Evolutionary conservation across 2,888 invertebrate genomes (phyloP).

Genomic region (Ephialtes manifestator): DNA sequence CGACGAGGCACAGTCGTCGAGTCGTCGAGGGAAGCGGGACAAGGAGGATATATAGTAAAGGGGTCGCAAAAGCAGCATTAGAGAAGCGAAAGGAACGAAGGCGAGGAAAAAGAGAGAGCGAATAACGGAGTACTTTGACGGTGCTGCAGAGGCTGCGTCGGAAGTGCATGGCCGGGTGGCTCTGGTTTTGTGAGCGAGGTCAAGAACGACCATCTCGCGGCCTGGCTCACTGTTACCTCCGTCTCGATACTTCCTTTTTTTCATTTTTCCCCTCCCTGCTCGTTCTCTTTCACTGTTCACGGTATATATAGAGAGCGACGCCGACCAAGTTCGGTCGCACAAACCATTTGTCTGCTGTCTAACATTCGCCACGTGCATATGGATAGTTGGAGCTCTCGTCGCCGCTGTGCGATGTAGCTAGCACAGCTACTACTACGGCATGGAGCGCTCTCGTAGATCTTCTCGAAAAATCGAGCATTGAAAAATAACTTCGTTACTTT

Average conservation of each 20-base stretch:
- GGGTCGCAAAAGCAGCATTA: conserved; percentile 49
- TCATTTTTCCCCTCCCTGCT: conserved; percentile 2
- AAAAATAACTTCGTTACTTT: conserved; percentile 54
- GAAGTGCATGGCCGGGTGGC: conserved; percentile 53
- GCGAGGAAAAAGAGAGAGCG: conserved; percentile 32
- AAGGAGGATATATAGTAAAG: conserved; percentile 17
- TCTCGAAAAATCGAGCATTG: conserved; percentile 40
- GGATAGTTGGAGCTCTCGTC: conserved; percentile 35
- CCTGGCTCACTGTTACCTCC: conserved; percentile 28
- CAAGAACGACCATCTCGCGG: conserved; percentile 62
- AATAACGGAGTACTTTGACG: conserved; percentile 32
- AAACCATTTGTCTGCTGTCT: conserved; percentile 57
- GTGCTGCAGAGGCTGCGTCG: conserved; percentile 26
- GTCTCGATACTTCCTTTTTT: conserved; percentile 28
- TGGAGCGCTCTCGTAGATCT: conserved; percentile 12
- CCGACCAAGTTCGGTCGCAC: conserved; percentile 48
- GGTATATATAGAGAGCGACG: conserved; percentile 43
- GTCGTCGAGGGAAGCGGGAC: background rate
- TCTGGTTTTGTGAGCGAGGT: conserved; percentile 59
- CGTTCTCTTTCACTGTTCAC: conserved; percentile 3
- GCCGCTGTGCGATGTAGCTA: conserved; percentile 24
- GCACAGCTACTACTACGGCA: conserved; percentile 1
- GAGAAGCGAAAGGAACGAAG: conserved; percentile 48
- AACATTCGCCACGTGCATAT: conserved; percentile 60
- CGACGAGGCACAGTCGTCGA: conserved; percentile 19